Conservation (phyloP, 1,140 invertebrate genomes). For the Caenorhabditis latens region DNA sequence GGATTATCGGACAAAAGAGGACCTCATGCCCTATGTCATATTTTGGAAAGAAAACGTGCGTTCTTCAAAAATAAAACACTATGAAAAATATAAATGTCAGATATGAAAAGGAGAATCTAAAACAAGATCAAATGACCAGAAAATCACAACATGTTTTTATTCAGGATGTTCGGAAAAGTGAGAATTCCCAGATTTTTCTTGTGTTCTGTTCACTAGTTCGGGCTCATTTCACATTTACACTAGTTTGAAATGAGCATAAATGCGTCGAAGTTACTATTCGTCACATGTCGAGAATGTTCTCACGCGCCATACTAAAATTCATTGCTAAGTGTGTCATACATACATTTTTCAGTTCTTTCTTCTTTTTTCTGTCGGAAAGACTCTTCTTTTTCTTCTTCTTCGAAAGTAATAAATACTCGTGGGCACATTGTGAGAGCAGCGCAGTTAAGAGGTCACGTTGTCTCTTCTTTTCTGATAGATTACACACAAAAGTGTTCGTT, state of each 20-base stretch:
- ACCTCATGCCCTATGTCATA: neutral
- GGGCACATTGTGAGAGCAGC: neutral
- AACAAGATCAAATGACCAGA: neutral
- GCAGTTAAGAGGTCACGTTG: neutral
- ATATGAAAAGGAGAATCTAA: neutral
- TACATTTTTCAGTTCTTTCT: neutral
- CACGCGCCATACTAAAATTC: neutral
- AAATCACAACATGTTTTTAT: neutral
- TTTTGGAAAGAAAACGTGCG: conserved; percentile 19
- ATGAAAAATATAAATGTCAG: neutral
- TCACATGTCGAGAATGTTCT: no score
- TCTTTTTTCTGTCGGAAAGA: neutral
- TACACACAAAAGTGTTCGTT: neutral
- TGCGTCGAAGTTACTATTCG: no score
- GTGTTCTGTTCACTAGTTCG: no score
- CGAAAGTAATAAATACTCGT: neutral
- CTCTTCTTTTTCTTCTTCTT: neutral
- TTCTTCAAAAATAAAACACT: conserved; percentile 16
- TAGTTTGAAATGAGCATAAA: no score
- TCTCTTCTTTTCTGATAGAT: neutral
- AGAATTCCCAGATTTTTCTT: neutral
- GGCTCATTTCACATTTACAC: no score
- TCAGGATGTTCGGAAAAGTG: neutral
- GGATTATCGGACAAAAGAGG: conserved; percentile 44
- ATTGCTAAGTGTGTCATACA: neutral